Conservation (phyloP, 2,888 invertebrate species). For the Hymenopus coronatus region DNA sequence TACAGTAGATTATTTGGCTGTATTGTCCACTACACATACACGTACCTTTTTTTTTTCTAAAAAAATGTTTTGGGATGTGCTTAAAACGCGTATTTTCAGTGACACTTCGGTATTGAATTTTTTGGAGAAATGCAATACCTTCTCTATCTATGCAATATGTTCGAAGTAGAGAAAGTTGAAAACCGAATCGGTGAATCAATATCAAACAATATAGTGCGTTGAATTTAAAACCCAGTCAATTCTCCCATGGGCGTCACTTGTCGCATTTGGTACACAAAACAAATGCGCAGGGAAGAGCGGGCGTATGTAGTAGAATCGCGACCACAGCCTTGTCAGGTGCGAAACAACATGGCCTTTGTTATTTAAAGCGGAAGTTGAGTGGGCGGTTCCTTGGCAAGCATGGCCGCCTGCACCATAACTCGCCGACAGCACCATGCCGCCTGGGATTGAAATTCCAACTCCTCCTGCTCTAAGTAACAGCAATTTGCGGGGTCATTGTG, state of each 20-base stretch:
- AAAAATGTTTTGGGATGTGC: too few species aligned
- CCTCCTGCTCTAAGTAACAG: constrained; percentile 28
- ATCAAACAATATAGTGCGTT: too few species aligned
- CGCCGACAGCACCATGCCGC: not conserved
- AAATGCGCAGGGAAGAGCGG: not conserved
- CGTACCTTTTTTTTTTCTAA: too few species aligned
- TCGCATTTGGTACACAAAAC: not conserved
- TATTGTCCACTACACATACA: too few species aligned
- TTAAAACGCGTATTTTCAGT: too few species aligned
- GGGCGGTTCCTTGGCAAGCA: not conserved
- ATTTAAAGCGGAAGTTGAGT: not conserved
- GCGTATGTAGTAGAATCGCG: not conserved
- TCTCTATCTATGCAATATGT: too few species aligned
- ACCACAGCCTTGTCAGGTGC: not conserved
- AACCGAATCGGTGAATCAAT: too few species aligned
- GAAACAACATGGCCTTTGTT: not conserved
- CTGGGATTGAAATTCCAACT: constrained; percentile 21
- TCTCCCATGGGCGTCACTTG: not conserved
- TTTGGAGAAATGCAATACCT: too few species aligned
- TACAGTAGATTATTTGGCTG: too few species aligned
- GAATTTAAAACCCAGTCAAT: not conserved
- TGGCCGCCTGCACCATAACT: not conserved
- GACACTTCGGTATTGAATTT: too few species aligned
- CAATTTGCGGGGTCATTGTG: constrained; percentile 23
- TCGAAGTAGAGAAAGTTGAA: too few species aligned